Evolutionary conservation across 2,888 invertebrate genomes (phyloP).

Genomic region (Tachystola acroxantha): DNA sequence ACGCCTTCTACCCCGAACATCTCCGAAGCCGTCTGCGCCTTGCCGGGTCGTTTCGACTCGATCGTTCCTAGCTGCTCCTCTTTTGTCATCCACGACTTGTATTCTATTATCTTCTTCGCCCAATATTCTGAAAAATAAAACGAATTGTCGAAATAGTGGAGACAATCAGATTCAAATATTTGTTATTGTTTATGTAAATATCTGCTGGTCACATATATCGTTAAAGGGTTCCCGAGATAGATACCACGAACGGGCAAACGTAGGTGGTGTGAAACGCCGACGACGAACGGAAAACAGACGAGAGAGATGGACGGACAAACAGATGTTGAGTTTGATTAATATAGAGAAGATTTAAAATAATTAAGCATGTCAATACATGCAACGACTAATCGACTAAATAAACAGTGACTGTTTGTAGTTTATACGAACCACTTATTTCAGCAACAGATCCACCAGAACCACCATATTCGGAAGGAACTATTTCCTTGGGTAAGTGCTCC

Average conservation of each 20-base stretch:
- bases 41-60: conserved; percentile 73
- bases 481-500: conserved; percentile 74
- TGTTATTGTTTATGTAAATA: too few relatives aligned
- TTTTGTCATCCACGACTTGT: conserved; percentile 73
- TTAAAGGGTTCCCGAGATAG: too few relatives aligned
- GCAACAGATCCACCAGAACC: conserved; percentile 76
- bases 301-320: too few relatives aligned
- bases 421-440: conserved; percentile 61
- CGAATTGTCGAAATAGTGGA: conserved; percentile 7
- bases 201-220: too few relatives aligned
- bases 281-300: too few relatives aligned
- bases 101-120: conserved; percentile 69
- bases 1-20: conserved; percentile 58
- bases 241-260: too few relatives aligned
- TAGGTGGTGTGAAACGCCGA: too few relatives aligned
- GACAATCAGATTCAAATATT: background rate
- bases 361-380: too few relatives aligned
- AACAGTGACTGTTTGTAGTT: too few relatives aligned
- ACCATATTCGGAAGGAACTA: conserved; percentile 82
- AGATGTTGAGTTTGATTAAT: too few relatives aligned
- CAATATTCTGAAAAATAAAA: conserved; percentile 53
- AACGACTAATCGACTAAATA: too few relatives aligned
- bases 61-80: conserved; percentile 73
- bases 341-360: too few relatives aligned
- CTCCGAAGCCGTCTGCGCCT: conserved; percentile 56